phyloP scores from a whole-genome alignment of 2,113 vertebrate genomes.

The Willisornis vidua region DNA sequence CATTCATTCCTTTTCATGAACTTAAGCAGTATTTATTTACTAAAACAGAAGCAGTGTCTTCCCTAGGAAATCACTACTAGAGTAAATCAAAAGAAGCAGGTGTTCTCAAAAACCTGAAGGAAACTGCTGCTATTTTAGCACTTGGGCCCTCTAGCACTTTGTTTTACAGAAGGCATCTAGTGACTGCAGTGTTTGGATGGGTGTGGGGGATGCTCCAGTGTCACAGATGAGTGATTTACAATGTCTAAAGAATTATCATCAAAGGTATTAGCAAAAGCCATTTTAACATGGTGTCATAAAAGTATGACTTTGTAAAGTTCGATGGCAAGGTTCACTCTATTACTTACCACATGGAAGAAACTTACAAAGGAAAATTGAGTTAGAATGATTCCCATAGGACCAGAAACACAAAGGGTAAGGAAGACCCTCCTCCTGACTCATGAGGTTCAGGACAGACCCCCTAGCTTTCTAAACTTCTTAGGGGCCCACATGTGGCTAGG shows the following conservation, averaged over 20 bases:
- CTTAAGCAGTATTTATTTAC: background rate
- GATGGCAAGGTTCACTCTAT: background rate
- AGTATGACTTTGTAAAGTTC: fast-evolving
- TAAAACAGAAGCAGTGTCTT: background rate
- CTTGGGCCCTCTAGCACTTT: background rate
- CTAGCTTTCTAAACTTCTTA: background rate
- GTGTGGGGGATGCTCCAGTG: background rate
- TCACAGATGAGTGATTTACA: background rate
- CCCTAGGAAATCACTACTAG: background rate
- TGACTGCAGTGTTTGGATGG: background rate
- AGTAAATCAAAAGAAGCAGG: background rate
- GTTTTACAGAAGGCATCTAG: background rate
- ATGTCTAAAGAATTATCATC: background rate
- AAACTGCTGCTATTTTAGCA: background rate
- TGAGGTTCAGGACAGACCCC: background rate
- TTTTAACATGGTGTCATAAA: background rate
- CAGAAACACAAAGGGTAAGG: background rate
- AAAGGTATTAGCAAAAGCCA: background rate
- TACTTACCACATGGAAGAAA: background rate
- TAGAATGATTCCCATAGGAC: background rate
- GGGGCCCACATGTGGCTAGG: background rate
- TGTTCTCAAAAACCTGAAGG: background rate
- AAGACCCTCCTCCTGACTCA: background rate
- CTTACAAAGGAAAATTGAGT: background rate
- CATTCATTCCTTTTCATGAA: background rate